Evolutionary conservation across 2,797 vertebrate species (phyloP).

Genomic region (Gymnothorax javanicus): DNA sequence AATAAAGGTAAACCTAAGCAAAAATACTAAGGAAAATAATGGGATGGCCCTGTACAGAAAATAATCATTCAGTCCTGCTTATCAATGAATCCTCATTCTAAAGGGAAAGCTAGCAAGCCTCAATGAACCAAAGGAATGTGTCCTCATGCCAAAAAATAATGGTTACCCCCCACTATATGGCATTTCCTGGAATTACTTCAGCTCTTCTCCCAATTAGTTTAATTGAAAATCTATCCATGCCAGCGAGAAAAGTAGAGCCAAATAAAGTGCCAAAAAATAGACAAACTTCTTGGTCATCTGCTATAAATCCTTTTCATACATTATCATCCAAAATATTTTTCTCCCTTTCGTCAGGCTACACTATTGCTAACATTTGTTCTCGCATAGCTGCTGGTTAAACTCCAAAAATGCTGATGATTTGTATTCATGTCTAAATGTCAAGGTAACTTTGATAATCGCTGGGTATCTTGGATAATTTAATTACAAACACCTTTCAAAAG

Average conservation of each 20-base stretch:
- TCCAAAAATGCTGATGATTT: neutral
- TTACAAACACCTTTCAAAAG: neutral
- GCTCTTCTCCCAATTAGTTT: neutral
- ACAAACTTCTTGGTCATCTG: neutral
- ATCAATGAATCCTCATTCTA: neutral
- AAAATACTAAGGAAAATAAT: neutral
- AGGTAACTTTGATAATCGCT: no score
- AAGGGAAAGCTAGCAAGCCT: neutral
- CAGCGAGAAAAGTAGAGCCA: neutral
- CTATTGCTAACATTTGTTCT: neutral
- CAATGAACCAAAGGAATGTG: constrained; percentile 1
- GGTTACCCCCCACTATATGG: neutral
- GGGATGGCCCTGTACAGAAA: neutral
- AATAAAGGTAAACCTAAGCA: neutral
- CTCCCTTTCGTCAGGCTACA: neutral
- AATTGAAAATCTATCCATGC: neutral
- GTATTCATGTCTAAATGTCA: neutral
- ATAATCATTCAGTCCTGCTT: neutral
- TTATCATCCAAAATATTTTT: neutral
- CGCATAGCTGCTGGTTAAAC: neutral
- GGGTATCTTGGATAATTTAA: no score
- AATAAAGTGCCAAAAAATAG: neutral
- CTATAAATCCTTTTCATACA: neutral
- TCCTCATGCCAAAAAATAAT: neutral
- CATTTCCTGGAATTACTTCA: neutral